Conservation (phyloP, 92 coral and sea anemone genomes). For the Umimayanthus chanpuru region DNA sequence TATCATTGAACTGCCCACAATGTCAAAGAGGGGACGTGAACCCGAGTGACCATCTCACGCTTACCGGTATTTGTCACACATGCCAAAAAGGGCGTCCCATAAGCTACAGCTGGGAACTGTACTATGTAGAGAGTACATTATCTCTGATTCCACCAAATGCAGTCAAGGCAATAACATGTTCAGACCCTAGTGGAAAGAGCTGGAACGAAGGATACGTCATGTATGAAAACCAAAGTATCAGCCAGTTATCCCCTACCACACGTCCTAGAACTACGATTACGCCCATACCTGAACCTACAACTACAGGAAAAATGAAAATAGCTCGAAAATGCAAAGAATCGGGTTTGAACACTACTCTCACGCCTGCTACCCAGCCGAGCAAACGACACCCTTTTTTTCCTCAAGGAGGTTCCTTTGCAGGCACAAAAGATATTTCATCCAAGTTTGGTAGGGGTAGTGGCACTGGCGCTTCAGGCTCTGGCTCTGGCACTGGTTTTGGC, state of each 20-base stretch:
- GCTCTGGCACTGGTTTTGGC: conserved; percentile 9
- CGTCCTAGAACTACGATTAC: neutral
- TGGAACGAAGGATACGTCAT: neutral
- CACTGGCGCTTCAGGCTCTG: neutral
- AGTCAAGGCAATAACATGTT: neutral
- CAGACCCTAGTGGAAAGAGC: conserved; percentile 8
- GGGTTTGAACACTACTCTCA: neutral
- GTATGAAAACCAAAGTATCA: neutral
- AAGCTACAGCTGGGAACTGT: conserved; percentile 61
- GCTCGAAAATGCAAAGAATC: neutral
- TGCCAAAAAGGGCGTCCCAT: conserved; percentile 53
- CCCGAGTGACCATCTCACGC: conserved; percentile 60
- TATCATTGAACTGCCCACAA: conserved; percentile 68
- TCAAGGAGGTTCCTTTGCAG: neutral
- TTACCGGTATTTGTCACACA: conserved; percentile 60
- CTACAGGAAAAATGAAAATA: conserved; percentile 2
- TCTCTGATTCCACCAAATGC: neutral
- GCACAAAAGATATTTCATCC: neutral
- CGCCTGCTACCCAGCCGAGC: neutral
- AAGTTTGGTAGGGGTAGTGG: neutral
- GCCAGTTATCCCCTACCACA: neutral
- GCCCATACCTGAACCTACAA: too few species aligned
- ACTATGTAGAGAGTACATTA: conserved; percentile 18
- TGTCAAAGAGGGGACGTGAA: conserved; percentile 64
- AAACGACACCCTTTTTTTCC: neutral